These are phyloP conservation scores for Brachionus rotundiformis DNA, from an alignment of 1,140 invertebrate species.

Conservation along the genomic window DNA sequence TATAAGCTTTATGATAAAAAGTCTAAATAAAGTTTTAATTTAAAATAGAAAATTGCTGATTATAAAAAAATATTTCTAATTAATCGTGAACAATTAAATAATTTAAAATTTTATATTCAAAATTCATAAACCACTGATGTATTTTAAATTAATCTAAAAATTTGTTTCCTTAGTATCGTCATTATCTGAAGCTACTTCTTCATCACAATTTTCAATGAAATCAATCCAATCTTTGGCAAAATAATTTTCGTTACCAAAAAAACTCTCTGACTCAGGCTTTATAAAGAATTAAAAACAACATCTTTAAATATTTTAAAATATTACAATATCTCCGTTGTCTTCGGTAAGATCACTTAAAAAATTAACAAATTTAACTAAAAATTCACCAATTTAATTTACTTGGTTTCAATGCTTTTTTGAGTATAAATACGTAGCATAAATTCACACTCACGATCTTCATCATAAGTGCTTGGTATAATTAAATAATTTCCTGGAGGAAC, in stretches of 20 bases:
- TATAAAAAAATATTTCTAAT: too few relatives aligned
- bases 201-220: neutral
- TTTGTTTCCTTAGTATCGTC: neutral
- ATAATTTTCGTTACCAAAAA: neutral
- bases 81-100: too few relatives aligned
- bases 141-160: neutral
- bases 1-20: too few relatives aligned
- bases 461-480: constrained; percentile 70
- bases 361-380: neutral
- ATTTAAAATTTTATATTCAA: too few relatives aligned
- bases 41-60: too few relatives aligned
- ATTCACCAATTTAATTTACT: neutral
- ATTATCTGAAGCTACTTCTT: neutral
- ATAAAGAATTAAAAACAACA: neutral
- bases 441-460: constrained; percentile 67
- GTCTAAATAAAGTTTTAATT: too few relatives aligned
- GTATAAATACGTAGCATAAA: constrained; percentile 70
- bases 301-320: neutral
- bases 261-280: neutral
- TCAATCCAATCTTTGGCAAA: neutral
- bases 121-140: too few relatives aligned
- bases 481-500: constrained; percentile 68
- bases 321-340: neutral
- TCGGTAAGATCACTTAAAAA: neutral
- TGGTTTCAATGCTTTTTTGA: constrained; percentile 53